phyloP scores from a whole-genome alignment of 2,113 vertebrate species.

The Columba janthina region DNA sequence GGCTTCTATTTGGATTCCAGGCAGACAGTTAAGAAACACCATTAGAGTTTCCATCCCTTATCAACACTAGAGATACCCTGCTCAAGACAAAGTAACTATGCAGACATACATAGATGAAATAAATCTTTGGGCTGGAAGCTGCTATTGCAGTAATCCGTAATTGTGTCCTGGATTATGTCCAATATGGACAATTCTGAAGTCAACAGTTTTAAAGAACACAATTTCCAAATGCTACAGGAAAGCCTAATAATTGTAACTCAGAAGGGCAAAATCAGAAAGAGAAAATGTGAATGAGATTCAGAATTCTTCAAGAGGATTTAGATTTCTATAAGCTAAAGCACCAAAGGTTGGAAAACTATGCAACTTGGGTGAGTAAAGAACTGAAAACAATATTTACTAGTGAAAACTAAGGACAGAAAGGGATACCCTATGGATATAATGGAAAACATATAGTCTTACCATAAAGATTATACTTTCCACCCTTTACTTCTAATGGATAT shows the following conservation, averaged over 20 bases:
- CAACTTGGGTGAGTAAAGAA: background rate
- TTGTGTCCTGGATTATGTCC: background rate
- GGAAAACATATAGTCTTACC: background rate
- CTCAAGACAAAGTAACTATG: background rate
- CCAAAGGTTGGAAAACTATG: background rate
- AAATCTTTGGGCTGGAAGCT: background rate
- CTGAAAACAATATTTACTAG: background rate
- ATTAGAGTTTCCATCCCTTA: background rate
- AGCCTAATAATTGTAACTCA: background rate
- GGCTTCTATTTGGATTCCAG: background rate
- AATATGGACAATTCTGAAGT: background rate
- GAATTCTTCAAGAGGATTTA: background rate
- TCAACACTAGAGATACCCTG: background rate
- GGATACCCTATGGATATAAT: background rate
- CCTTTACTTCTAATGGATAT: background rate
- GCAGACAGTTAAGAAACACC: background rate
- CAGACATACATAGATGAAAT: background rate
- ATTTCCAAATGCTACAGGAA: background rate
- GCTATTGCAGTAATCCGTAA: background rate
- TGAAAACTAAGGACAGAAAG: background rate
- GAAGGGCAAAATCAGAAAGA: background rate
- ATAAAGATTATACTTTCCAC: background rate
- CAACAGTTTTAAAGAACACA: conserved; percentile 3
- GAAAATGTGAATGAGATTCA: background rate
- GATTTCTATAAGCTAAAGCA: background rate